Percentiles rank a stretch among this genome's conserved stretches.
These are phyloP conservation scores for Tympanuchus pallidicinctus DNA, from an alignment of 2,113 vertebrate species.

Conservation along the genomic window DNA sequence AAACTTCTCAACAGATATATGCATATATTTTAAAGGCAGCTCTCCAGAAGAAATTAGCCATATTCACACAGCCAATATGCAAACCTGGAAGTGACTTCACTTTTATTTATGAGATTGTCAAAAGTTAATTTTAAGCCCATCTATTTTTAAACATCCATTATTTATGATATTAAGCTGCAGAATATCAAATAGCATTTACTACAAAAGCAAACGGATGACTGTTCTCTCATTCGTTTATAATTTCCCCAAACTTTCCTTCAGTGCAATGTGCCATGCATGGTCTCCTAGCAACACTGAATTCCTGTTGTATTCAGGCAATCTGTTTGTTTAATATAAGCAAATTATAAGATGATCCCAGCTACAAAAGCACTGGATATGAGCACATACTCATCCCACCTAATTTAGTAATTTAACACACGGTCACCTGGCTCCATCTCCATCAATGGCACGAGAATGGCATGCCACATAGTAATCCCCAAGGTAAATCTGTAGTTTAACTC, in stretches of 20 bases:
- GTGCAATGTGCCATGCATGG: not conserved
- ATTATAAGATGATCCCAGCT: not conserved
- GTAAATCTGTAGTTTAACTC: not conserved
- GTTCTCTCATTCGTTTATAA: not conserved
- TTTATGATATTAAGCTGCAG: not conserved
- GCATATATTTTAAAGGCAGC: fast-evolving
- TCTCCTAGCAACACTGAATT: not conserved
- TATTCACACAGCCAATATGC: not conserved
- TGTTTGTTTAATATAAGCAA: not conserved
- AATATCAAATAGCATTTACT: not conserved
- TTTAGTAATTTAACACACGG: not conserved
- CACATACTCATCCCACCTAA: not conserved
- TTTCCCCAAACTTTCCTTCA: not conserved
- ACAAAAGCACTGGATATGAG: not conserved
- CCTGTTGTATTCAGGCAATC: not conserved
- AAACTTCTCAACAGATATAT: not conserved
- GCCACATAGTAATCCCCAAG: not conserved
- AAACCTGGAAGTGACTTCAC: not conserved
- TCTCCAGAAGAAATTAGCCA: not conserved
- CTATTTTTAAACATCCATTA: not conserved
- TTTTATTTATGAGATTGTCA: not conserved
- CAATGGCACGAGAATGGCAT: not conserved
- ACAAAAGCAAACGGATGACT: not conserved
- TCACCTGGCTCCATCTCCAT: not conserved
- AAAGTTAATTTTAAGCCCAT: not conserved